These are phyloP conservation scores for Pherbina coryleti DNA, from an alignment of 2,888 invertebrate species.

Conservation along the genomic window DNA sequence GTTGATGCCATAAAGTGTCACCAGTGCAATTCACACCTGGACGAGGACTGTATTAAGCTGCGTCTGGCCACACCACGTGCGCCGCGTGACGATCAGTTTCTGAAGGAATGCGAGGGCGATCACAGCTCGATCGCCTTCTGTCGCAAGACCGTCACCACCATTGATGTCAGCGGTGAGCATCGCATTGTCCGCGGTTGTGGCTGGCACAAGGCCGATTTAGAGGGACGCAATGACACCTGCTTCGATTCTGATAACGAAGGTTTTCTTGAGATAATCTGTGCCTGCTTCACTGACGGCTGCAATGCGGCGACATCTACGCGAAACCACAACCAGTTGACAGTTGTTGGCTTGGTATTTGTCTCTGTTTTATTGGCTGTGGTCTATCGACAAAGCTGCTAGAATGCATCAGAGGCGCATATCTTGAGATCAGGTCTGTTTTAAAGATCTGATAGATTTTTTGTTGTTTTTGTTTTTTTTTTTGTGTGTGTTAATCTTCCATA, in stretches of 20 bases:
- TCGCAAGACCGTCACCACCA: slow-evolving; percentile 77
- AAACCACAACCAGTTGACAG: slow-evolving; percentile 38
- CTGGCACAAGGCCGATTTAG: slow-evolving; percentile 70
- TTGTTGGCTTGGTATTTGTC: slow-evolving; percentile 43
- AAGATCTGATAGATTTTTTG: slow-evolving; percentile 35
- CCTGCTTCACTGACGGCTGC: slow-evolving; percentile 76
- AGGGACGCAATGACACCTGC: slow-evolving; percentile 68
- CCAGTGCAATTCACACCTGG: slow-evolving; percentile 80
- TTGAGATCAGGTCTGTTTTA: slow-evolving; percentile 46
- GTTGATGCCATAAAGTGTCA: slow-evolving; percentile 76
- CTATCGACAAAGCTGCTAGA: slow-evolving; percentile 47
- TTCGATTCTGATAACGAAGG: slow-evolving; percentile 76
- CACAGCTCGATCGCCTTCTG: slow-evolving; percentile 72
- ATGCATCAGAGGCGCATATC: slow-evolving; percentile 36
- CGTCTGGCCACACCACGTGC: slow-evolving; percentile 70
- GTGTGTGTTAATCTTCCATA: not conserved
- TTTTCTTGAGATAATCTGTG: slow-evolving; percentile 75
- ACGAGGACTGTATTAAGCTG: slow-evolving; percentile 77
- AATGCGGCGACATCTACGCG: slow-evolving; percentile 66
- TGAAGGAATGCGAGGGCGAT: slow-evolving; percentile 69
- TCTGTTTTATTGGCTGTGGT: slow-evolving; percentile 47
- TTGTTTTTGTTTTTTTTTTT: not conserved
- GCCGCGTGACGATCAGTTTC: slow-evolving; percentile 67
- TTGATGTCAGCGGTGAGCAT: slow-evolving; percentile 70
- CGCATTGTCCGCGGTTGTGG: slow-evolving; percentile 75